Base-by-base conservation (phyloP, 2,113 vertebrate genomes). In the Craseonycteris thonglongyai region DNA sequence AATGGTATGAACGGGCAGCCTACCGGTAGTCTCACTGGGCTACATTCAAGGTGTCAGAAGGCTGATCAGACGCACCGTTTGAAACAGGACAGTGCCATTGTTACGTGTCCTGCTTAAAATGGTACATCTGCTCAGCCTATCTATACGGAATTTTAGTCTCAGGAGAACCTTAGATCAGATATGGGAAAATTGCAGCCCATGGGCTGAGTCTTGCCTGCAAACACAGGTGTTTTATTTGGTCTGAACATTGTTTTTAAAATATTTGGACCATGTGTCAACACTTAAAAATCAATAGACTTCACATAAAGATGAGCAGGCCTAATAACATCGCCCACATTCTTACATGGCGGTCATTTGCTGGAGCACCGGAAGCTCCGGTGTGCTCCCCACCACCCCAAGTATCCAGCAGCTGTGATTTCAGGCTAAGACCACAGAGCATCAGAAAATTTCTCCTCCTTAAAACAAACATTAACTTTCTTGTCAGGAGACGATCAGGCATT, bases 221-320 rank as follows among this genome's bases (percentile, higher is more conserved):
- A 69, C 47, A 80, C 24, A 69, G 76, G 18, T 93, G 66, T 63
- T 71, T 94, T 81, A 51, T 65, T 79, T 94, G 51, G 35, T 28
- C 75, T 78, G 61, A 71, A 35, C 6, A 47, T 71, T 94, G 49
- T 84, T 90, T 88, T 91, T 51, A 75, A 95, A 93, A 72, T 86
- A 61, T 35, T 87, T 80, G 51, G 76, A 56, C 76, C 63, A 49
- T 42, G 19, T n/a, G 56, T 82, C 75, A 71, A 45, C 88, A 68
- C 88, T 95, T 93, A 59, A 51, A 96, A 95, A 97, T 90, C 47
- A 92, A 56, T 78, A 49, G 42, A 58, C 54, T 88, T 81, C 56
- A 19, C 47, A 56, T 88, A 66, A 84, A 82, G 35, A 38, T 33
- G 59, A 92, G 47, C 78, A 78, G 66, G 49, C 88, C 42, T 56